phyloP scores from a whole-genome alignment of 2,888 invertebrate species.

The Platycheirus albimanus region DNA sequence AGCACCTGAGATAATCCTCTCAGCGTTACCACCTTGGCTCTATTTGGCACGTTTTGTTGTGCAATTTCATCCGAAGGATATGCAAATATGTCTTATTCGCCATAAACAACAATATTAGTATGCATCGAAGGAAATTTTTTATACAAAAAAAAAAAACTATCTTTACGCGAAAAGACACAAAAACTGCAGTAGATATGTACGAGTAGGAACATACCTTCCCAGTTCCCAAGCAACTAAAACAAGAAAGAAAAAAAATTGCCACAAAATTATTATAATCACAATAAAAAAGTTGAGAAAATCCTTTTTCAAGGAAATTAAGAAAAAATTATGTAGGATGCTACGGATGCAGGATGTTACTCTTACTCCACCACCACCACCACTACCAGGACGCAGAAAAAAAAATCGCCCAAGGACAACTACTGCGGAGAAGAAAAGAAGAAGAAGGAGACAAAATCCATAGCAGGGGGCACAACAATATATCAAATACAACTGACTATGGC shows the following conservation, averaged over 20 bases:
- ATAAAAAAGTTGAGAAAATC: constrained; percentile 49
- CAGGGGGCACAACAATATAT: constrained; percentile 54
- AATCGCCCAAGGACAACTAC: constrained; percentile 31
- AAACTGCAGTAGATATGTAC: constrained; percentile 1
- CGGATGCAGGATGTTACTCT: constrained; percentile 53
- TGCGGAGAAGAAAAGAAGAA: constrained; percentile 21
- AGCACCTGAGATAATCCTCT: constrained; percentile 67
- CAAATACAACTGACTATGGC: constrained; percentile 57
- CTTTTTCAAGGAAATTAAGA: constrained; percentile 70
- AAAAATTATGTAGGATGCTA: constrained; percentile 69
- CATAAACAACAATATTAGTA: constrained; percentile 64
- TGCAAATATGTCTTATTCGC: constrained; percentile 58
- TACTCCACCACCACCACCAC: not conserved
- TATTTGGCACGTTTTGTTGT: constrained; percentile 53
- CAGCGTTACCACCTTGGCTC: constrained; percentile 63
- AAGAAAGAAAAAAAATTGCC: constrained; percentile 8
- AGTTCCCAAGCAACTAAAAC: not conserved
- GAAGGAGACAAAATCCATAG: constrained; percentile 12
- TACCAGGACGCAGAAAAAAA: constrained; percentile 25
- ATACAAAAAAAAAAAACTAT: constrained; percentile 12
- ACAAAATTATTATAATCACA: constrained; percentile 60
- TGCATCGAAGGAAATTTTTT: constrained; percentile 64
- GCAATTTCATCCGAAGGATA: constrained; percentile 48
- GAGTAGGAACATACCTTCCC: constrained; percentile 1
- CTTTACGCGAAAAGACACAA: constrained; percentile 15